Conservation (phyloP, 1,140 invertebrate genomes). For the Drosophila setifemur region DNA sequence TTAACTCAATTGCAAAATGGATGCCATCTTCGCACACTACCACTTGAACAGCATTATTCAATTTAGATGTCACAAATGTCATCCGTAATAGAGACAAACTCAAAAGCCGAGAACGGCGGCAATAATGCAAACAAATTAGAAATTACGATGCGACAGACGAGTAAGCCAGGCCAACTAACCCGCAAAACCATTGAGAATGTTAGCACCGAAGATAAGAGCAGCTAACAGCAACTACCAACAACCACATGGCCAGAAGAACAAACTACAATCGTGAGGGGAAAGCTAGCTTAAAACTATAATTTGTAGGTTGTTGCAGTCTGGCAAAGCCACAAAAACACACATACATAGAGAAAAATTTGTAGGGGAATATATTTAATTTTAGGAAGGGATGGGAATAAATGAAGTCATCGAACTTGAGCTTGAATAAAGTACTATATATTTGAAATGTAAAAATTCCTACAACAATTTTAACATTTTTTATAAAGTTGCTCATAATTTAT, state of each 20-base stretch:
- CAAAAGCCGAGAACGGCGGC: conserved; percentile 27
- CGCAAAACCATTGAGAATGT: conserved; percentile 55
- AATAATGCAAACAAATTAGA: conserved; percentile 69
- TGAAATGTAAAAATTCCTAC: no score
- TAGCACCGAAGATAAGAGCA: conserved; percentile 60
- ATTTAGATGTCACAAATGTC: conserved; percentile 40
- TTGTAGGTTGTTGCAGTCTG: conserved; percentile 54
- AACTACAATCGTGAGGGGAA: conserved; percentile 8
- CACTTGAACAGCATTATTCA: conserved; percentile 46
- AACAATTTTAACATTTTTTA: no score
- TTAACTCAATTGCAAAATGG: conserved; percentile 9
- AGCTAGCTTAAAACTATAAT: conserved; percentile 71
- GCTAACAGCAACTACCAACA: conserved; percentile 17
- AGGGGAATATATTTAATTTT: background rate
- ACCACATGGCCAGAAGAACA: background rate
- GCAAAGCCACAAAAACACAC: conserved; percentile 15
- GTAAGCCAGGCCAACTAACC: conserved; percentile 26
- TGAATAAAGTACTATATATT: no score
- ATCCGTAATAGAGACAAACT: conserved; percentile 43
- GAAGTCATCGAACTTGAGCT: no score
- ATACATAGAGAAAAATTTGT: background rate
- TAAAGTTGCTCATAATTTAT: no score
- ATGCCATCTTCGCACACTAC: conserved; percentile 3
- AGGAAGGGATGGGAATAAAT: background rate
- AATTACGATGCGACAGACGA: conserved; percentile 44